Evolutionary conservation across 2,113 vertebrate genomes (phyloP).

Genomic region (Andinoacara biseriatus): DNA sequence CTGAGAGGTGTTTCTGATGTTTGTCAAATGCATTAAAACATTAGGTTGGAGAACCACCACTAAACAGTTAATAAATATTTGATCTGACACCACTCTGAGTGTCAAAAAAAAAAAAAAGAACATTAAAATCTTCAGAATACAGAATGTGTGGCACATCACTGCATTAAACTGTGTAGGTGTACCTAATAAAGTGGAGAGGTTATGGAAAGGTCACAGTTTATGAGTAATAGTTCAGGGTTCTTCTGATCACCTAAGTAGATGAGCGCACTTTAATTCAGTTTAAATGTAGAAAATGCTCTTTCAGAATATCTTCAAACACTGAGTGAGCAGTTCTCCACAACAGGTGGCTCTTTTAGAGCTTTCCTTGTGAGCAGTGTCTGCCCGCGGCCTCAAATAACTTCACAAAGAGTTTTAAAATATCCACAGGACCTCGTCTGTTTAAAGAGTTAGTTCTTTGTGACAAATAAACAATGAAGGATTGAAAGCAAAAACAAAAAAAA

Average conservation of each 20-base stretch:
- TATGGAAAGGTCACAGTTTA: neutral
- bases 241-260: neutral
- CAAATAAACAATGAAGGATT: neutral
- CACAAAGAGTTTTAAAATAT: neutral
- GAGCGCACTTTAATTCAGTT: neutral
- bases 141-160: neutral
- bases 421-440: neutral
- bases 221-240: neutral
- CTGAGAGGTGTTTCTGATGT: neutral
- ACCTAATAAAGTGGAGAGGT: neutral
- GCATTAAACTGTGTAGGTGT: neutral
- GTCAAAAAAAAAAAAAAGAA: neutral
- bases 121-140: neutral
- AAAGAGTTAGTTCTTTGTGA: neutral
- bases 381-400: neutral
- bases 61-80: neutral
- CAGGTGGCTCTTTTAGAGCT: constrained; percentile 6
- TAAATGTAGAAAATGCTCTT: neutral
- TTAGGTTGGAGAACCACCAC: neutral
- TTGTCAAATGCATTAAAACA: neutral
- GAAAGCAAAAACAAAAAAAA: no score
- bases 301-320: neutral
- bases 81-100: neutral
- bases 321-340: neutral
- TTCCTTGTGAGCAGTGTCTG: neutral